These are phyloP conservation scores for Cephalophus harveyi DNA, from an alignment of 2,113 vertebrate species.

Conservation along the genomic window DNA sequence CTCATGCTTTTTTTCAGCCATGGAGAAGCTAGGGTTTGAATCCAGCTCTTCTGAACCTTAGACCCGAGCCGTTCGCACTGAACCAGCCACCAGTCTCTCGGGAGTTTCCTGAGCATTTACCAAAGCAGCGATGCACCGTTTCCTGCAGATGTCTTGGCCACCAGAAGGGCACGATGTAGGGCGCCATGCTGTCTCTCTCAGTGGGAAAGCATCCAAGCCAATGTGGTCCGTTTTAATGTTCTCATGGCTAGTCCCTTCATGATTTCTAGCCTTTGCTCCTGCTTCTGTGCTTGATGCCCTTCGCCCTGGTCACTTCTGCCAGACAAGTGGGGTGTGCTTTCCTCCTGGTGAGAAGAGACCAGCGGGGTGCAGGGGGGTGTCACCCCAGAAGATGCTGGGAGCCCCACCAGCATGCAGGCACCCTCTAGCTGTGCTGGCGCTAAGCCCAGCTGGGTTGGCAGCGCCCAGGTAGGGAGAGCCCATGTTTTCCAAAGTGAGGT, in stretches of 20 bases:
- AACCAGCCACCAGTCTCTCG: rapidly evolving
- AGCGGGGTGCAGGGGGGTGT: rapidly evolving
- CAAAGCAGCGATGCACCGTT: rapidly evolving
- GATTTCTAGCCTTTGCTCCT: neutral
- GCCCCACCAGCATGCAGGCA: neutral
- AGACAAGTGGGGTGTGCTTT: neutral
- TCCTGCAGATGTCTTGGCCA: neutral
- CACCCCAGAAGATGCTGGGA: neutral
- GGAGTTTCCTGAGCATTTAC: neutral
- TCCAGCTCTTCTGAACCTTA: neutral
- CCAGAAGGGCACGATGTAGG: neutral
- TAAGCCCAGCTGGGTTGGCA: neutral
- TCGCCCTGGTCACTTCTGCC: neutral
- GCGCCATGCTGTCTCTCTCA: neutral
- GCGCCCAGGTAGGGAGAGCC: neutral
- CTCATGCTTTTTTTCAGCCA: neutral
- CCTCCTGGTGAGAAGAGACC: neutral
- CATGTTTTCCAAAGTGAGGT: neutral
- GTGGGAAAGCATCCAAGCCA: neutral
- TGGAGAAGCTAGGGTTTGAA: neutral
- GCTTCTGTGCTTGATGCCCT: neutral
- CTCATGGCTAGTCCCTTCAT: neutral
- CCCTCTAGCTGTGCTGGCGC: neutral
- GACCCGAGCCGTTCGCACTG: rapidly evolving
- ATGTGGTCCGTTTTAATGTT: neutral